Conservation (phyloP, 1,140 invertebrate species). For the Cotesia chilonis region DNA sequence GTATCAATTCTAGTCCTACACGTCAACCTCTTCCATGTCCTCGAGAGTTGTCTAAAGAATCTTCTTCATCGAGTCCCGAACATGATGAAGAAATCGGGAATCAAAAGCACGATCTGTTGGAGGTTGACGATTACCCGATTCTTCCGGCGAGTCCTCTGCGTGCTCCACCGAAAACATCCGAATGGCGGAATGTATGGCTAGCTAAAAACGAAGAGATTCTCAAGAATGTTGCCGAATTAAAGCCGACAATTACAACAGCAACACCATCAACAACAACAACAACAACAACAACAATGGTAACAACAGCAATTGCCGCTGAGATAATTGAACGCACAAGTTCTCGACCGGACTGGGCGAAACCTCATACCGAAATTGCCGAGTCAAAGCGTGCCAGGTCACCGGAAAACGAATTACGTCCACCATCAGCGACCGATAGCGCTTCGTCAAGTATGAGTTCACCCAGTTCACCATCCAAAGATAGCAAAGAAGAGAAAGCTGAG, state of each 20-base stretch:
- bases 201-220: constrained; percentile 60
- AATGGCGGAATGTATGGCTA: constrained; percentile 61
- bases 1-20: constrained; percentile 39
- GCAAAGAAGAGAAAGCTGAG: constrained; percentile 61
- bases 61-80: constrained; percentile 40
- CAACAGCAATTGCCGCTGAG: constrained; percentile 39
- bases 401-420: constrained; percentile 56
- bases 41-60: constrained; percentile 44
- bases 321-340: constrained; percentile 47
- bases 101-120: constrained; percentile 43
- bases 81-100: constrained; percentile 46
- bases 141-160: constrained; percentile 49
- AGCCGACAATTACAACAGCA: not conserved
- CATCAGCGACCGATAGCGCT: constrained; percentile 58
- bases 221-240: constrained; percentile 52
- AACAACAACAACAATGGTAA: constrained; percentile 19
- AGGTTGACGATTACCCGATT: constrained; percentile 52
- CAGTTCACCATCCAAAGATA: constrained; percentile 60
- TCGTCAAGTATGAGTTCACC: constrained; percentile 62
- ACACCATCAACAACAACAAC: not conserved
- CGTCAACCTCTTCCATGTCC: constrained; percentile 9
- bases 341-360: constrained; percentile 59
- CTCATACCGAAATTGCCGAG: constrained; percentile 45
- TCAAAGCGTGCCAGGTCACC: constrained; percentile 45
- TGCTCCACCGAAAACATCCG: constrained; percentile 59